Evolutionary conservation across 2,888 invertebrate genomes (phyloP).

Genomic region (Idaea aversata): DNA sequence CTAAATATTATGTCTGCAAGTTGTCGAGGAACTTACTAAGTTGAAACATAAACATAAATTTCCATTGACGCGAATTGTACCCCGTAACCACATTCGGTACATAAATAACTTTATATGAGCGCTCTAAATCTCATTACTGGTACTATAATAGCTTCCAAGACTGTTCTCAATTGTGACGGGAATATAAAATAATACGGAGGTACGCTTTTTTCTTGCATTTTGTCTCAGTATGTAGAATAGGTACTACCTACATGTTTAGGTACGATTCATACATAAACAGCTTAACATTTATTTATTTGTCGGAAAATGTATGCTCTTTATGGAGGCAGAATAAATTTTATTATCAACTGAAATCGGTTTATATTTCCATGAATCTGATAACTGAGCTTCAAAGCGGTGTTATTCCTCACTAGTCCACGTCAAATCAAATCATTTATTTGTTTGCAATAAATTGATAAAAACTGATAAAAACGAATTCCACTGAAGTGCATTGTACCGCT

Average conservation of each 20-base stretch:
- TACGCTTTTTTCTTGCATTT: not conserved
- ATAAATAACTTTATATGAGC: conserved; percentile 77
- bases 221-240: not conserved
- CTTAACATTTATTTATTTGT: conserved; percentile 4
- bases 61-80: conserved; percentile 32
- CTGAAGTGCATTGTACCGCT: not conserved
- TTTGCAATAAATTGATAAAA: not conserved
- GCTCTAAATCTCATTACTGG: conserved; percentile 76
- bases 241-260: not conserved
- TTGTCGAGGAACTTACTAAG: not conserved
- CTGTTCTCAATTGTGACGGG: conserved; percentile 69
- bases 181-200: conserved; percentile 50
- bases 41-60: conserved; percentile 2
- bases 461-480: not conserved
- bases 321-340: conserved; percentile 1
- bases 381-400: conserved; percentile 1
- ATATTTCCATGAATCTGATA: not conserved
- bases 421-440: not conserved
- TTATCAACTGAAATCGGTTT: not conserved
- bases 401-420: not conserved
- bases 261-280: conserved; percentile 3
- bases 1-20: not conserved
- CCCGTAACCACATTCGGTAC: conserved; percentile 56
- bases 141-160: conserved; percentile 73
- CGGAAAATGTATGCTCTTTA: conserved; percentile 7